Conservation (phyloP, 2,888 invertebrate genomes). For the Dermolepida albohirtum region DNA sequence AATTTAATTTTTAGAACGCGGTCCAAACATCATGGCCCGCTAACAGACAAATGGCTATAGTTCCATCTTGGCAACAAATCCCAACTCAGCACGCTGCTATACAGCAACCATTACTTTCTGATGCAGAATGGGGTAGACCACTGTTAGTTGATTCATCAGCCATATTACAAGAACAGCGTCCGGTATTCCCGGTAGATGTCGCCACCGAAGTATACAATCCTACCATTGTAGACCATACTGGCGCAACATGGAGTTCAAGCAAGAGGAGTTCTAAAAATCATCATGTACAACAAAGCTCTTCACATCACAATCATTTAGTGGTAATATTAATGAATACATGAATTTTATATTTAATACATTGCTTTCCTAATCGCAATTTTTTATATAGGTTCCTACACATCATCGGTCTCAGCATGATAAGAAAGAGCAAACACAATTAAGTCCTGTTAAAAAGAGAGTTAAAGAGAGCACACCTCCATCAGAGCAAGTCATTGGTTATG, state of each 20-base stretch:
- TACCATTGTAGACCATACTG: conserved; percentile 68
- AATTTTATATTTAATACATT: not conserved
- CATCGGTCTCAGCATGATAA: conserved; percentile 73
- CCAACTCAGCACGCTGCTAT: conserved; percentile 73
- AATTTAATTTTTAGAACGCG: conserved; percentile 66
- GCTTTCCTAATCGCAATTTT: conserved; percentile 19
- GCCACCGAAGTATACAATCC: conserved; percentile 71
- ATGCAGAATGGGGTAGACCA: conserved; percentile 79
- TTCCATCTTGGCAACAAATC: conserved; percentile 87
- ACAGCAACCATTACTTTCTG: conserved; percentile 72
- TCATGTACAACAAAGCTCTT: conserved; percentile 68
- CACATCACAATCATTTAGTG: conserved; percentile 58
- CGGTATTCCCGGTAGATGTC: conserved; percentile 72
- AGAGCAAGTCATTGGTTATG: conserved; percentile 58
- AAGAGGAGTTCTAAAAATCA: conserved; percentile 71
- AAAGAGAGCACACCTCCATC: conserved; percentile 95
- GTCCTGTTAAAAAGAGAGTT: conserved; percentile 96
- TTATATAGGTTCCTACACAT: conserved; percentile 58
- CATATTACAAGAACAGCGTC: conserved; percentile 76
- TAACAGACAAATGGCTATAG: conserved; percentile 83
- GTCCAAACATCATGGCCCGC: conserved; percentile 79
- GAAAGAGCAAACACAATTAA: conserved; percentile 89
- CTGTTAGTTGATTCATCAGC: conserved; percentile 82
- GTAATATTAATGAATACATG: conserved; percentile 47
- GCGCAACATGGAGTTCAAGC: conserved; percentile 62